Evolutionary conservation across 2,797 vertebrate species (phyloP), one percentile per base, ranked within the genome.

Genomic region (Chelon labrosus): DNA sequence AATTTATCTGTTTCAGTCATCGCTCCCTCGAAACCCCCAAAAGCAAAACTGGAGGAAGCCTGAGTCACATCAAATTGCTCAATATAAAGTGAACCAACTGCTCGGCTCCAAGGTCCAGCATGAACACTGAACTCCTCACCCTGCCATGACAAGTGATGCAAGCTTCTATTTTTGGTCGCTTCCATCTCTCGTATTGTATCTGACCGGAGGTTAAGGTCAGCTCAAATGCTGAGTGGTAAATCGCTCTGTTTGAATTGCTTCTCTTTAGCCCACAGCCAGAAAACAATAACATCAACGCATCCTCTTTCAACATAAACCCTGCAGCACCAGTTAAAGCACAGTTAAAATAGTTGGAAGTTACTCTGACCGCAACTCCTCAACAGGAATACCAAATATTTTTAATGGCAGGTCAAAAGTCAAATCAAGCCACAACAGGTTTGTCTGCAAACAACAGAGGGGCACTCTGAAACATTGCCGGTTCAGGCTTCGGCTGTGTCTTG

Each of bases 121-220:
- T 68, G 12, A 50, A 72, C 65, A 74, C 9, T 39, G 2, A 76
- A 75, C 52, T 19, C 5, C 47, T 75, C 75, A 44, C 37, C 20
- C 25, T 10, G 50, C 51, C 58, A 55, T 10, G 42, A 54, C 58
- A 62, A 65, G 37, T 52, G 41, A 79, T 46, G 38, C 47, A 57
- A 67, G n/a, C 52, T 49, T 19, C 65, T 65, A 56, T 77, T 80
- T 70, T 25, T 19, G 47, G 16, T 42, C 49, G 41, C 27, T 52
- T 44, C 12, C 3, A n/a, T 55, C 50, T 16, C 50, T 38, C 42
- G 42, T 65, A 35, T 31, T 31, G 55, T 67, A 54, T 67, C 68
- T 70, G 54, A 58, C 42, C 27, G 42, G 19, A 55, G 69, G 46
- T 66, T 55, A 52, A 57, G 57, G 57, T 39, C 27, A 46, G 42